Evolutionary conservation across 2,797 vertebrate genomes (phyloP).

Genomic region (Euthynnus affinis): DNA sequence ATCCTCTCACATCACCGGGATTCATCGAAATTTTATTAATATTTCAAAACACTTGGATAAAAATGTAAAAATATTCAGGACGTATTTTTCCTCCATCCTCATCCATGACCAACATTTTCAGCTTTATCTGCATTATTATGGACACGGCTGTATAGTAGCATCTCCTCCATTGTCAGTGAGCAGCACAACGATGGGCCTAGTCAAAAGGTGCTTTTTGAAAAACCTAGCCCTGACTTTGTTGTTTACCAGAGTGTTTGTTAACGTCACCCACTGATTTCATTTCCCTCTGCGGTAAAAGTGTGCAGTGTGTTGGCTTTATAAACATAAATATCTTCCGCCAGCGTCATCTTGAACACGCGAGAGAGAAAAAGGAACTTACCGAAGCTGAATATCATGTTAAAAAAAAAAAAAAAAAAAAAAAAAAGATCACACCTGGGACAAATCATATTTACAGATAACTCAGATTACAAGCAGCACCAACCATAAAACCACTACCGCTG

Average conservation of each 20-base stretch:
- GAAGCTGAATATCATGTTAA: slow-evolving; percentile 24
- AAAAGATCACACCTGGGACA: slow-evolving; percentile 32
- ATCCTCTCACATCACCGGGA: too few relatives aligned
- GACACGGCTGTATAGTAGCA: background rate
- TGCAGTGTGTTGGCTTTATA: slow-evolving; percentile 72
- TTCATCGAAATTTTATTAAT: too few relatives aligned
- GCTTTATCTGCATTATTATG: slow-evolving; percentile 42
- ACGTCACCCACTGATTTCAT: slow-evolving; percentile 61
- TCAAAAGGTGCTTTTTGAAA: slow-evolving; percentile 55
- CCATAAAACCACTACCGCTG: background rate
- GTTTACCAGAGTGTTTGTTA: slow-evolving; percentile 71
- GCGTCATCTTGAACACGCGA: slow-evolving; percentile 48
- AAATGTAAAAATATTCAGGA: too few relatives aligned
- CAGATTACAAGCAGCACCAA: background rate
- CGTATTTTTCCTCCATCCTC: too few relatives aligned
- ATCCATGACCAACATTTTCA: background rate
- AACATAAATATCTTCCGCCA: slow-evolving; percentile 66
- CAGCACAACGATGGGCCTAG: background rate
- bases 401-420: too few relatives aligned
- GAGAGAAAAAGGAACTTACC: slow-evolving; percentile 26
- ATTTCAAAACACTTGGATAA: too few relatives aligned
- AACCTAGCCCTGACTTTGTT: slow-evolving; percentile 51
- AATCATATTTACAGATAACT: slow-evolving; percentile 22
- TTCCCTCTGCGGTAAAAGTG: slow-evolving; percentile 70
- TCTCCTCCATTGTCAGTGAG: background rate